Base-by-base conservation (phyloP, 2,797 vertebrate species). In the Hafferia zeledoni region DNA sequence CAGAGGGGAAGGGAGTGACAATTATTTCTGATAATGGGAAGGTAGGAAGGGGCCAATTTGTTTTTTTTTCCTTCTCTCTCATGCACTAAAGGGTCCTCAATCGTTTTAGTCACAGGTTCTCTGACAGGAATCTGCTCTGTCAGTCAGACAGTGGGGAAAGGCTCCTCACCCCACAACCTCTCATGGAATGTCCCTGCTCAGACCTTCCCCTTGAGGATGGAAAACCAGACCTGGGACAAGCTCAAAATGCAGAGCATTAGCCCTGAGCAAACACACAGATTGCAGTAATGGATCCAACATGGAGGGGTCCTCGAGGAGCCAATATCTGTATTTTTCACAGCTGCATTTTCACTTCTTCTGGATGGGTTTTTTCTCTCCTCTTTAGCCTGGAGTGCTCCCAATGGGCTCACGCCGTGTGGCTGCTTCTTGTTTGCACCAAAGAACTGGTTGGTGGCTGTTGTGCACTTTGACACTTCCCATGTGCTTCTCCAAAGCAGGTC, bases 261-360 rank as follows among this genome's bases (percentile, higher is more conserved):
- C 63, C 70, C 63, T 35, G 76, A 88, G 83, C 77, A 79, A 95
- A 78, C 57, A 47, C 69, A 35, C 17, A 47, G 74, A 59, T 69
- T 90, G 91, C 70, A 89, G 13, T 89, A 91, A 95, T 72, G 55
- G 91, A 50, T 74, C 52, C 90, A 93, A 37, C 4, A 14, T 20
- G 70, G 89, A 87, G 71, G n/a, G 69, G 82, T 92, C 83, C 74
- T 95, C 3, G 0, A 82, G 67, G 56, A 95, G 87, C 90, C 94
- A 94, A 22, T 89, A 89, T 63, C 87, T 89, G 88, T 87, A 47
- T 92, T 95, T 81, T 82, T 93, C 93, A 65, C 88, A 92, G 93
- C 74, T 95, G 86, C 81, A 80, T 72, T 76, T 91, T 68, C 61
- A 64, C 47, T 83, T 46, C 63, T 74, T 76, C 61, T 31, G 37